These are phyloP conservation scores for Globodera rostochiensis DNA, from an alignment of 1,140 invertebrate species.

Conservation along the genomic window DNA sequence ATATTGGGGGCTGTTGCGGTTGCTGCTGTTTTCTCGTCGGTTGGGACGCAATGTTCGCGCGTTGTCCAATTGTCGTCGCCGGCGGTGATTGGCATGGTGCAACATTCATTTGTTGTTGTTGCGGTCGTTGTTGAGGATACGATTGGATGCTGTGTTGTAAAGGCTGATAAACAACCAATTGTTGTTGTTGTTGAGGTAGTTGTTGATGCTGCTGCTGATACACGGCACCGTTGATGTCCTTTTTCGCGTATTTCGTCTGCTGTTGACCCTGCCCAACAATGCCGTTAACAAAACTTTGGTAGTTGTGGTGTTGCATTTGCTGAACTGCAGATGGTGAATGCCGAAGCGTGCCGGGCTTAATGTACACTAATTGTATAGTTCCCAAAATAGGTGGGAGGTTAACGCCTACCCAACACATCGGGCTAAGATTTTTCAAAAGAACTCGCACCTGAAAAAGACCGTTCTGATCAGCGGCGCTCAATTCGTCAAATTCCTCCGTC, in stretches of 20 bases:
- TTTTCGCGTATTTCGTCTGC: no score
- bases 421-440: no score
- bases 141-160: neutral
- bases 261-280: no score
- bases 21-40: neutral
- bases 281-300: no score
- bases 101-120: neutral
- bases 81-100: neutral
- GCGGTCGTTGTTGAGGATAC: neutral
- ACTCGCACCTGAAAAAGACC: neutral
- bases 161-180: neutral
- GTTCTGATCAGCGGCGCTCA: constrained; percentile 8
- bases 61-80: no score
- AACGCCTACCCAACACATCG: no score
- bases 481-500: constrained; percentile 55
- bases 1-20: neutral
- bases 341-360: neutral
- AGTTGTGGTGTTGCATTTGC: neutral
- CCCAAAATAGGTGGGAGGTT: neutral
- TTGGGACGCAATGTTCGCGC: neutral
- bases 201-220: no score
- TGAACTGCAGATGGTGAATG: neutral
- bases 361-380: neutral
- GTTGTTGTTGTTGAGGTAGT: neutral
- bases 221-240: no score